These are phyloP conservation scores for Meleagris gallopavo DNA, from an alignment of 2,113 vertebrate genomes.

Conservation along the genomic window DNA sequence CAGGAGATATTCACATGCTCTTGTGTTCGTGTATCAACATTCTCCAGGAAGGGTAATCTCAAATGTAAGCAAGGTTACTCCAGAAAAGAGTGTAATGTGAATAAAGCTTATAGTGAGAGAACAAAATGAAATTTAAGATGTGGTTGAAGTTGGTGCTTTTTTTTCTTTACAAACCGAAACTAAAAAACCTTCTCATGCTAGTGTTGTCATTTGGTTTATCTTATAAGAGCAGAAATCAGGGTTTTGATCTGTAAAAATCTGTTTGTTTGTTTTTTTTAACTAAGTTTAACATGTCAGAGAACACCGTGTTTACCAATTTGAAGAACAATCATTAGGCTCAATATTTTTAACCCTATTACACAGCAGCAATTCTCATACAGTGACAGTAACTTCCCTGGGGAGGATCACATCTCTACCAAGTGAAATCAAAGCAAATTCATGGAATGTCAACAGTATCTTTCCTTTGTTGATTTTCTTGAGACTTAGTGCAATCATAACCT, in stretches of 20 bases:
- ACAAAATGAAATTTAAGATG: background rate
- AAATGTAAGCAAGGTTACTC: background rate
- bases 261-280: background rate
- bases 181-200: no score
- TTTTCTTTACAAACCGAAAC: background rate
- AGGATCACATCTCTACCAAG: background rate
- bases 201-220: background rate
- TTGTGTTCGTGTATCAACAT: fast-evolving
- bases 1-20: background rate
- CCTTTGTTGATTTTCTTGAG: background rate
- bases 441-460: background rate
- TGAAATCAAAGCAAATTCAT: background rate
- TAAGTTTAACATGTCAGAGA: background rate
- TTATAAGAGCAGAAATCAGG: background rate
- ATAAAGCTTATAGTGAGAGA: background rate
- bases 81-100: background rate
- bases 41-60: background rate
- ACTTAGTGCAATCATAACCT: background rate
- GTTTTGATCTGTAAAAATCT: background rate
- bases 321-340: background rate
- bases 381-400: background rate
- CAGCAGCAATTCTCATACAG: background rate
- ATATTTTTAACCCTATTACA: background rate
- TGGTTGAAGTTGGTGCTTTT: background rate
- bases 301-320: background rate